phyloP scores from a whole-genome alignment of 2,113 vertebrate species.

The Athene noctua region DNA sequence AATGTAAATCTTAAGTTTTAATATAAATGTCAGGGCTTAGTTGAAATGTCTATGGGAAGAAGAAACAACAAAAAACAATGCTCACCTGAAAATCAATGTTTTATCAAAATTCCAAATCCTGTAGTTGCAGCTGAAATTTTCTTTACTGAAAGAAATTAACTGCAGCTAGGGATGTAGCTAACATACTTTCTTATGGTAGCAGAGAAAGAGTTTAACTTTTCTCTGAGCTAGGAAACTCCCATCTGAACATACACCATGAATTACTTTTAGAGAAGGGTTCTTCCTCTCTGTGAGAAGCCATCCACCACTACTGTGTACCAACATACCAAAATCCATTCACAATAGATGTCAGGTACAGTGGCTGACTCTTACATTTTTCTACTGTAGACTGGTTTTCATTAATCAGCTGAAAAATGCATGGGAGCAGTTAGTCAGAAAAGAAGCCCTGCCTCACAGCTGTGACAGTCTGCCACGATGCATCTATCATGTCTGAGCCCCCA shows the following conservation, averaged over 20 bases:
- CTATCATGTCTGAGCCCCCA: neutral
- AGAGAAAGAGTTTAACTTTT: neutral
- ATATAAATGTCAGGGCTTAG: neutral
- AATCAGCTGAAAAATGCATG: neutral
- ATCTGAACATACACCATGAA: neutral
- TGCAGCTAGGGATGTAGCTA: neutral
- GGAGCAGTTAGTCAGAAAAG: neutral
- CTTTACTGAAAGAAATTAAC: neutral
- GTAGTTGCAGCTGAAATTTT: neutral
- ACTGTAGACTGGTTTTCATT: neutral
- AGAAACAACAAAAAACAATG: neutral
- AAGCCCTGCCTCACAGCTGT: neutral
- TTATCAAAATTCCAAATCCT: neutral
- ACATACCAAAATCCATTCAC: neutral
- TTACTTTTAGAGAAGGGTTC: neutral
- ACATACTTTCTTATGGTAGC: neutral
- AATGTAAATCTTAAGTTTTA: neutral
- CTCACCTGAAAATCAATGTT: neutral
- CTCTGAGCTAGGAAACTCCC: neutral
- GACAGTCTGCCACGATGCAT: neutral
- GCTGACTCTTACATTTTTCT: neutral
- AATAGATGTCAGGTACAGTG: neutral
- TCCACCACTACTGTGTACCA: neutral
- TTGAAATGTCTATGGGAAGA: neutral
- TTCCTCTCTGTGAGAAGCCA: neutral